Base-by-base conservation (phyloP, 2,113 vertebrate genomes). In the Brienomyrus brachyistius region DNA sequence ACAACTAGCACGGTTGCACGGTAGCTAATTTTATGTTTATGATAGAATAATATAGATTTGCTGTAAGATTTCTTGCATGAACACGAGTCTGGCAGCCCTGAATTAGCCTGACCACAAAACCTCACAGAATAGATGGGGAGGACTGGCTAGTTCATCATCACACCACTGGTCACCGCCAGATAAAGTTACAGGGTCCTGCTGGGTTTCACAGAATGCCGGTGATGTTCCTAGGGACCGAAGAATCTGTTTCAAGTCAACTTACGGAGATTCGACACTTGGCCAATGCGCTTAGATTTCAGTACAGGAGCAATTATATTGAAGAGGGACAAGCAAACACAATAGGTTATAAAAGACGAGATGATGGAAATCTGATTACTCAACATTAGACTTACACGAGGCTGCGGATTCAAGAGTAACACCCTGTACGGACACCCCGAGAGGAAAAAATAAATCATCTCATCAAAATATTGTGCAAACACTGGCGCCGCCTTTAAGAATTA, bases 141-240 rank as follows among this genome's bases (percentile, higher is more conserved):
- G 11, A 48, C 91, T 27, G 56, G 90, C 93, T 93, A 92, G 92
- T 90, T 91, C 93, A 95, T 89, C 91, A 92, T 92, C 92, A 93
- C 93, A 90, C 93, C 93, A 94, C 94, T 93, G 96, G 95, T 94
- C 94, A 94, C 94, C 94, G 92, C 94, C 93, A 95, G 92, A 93
- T 66, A 93, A 92, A 94, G 92, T 93, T 91, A 91, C 90, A 92
- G 93, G 88, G 91, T 93, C 93, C 94, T 93, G 92, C 91, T 93
- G 92, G 89, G 90, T 91, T 87, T 88, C 50, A 91, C 92, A 90
- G 90, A 90, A 91, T 62, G 93, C 94, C 94, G 93, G 94, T 93
- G 94, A 94, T 93, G 94, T 95, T 95, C 94, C 92, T 93, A 80
- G 89, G 94, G 94, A 90, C 94, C 92, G 86, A 91, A 88, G 95